These are phyloP conservation scores for Gasterosteus aculeatus DNA, from an alignment of 2,113 vertebrate species.

Conservation along the genomic window DNA sequence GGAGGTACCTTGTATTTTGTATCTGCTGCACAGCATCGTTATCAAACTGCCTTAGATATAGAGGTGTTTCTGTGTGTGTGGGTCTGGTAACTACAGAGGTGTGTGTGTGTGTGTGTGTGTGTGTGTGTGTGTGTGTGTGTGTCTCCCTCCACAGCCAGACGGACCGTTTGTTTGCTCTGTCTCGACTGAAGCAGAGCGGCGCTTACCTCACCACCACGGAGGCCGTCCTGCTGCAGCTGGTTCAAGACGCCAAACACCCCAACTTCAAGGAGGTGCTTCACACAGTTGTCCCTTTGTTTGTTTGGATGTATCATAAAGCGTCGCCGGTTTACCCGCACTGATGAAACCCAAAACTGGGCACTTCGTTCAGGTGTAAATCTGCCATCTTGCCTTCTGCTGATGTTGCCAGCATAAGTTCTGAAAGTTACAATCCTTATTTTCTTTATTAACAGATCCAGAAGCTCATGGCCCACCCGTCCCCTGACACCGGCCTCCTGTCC, in stretches of 20 bases:
- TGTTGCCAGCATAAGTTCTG: background rate
- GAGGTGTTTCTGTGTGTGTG: background rate
- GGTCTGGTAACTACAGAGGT: background rate
- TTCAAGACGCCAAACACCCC: constrained; percentile 86
- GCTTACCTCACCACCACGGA: constrained; percentile 90
- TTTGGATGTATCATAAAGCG: constrained; percentile 6
- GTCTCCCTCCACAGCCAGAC: constrained; percentile 82
- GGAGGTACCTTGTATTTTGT: constrained; percentile 78
- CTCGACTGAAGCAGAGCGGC: constrained; percentile 88
- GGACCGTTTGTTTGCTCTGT: constrained; percentile 88
- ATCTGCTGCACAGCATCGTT: background rate
- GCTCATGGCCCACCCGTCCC: constrained; percentile 85
- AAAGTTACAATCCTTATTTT: background rate
- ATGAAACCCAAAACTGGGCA: background rate
- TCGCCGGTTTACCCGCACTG: background rate
- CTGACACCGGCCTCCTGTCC: constrained; percentile 86
- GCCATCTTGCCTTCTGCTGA: background rate
- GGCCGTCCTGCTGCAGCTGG: constrained; percentile 86
- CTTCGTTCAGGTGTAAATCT: background rate
- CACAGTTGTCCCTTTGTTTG: background rate
- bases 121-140: background rate
- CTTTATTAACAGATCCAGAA: constrained; percentile 84
- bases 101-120: background rate
- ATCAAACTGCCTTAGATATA: background rate
- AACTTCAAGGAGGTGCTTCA: constrained; percentile 87